Conservation (phyloP, 2,888 invertebrate species). For the Drosophila affinis region DNA sequence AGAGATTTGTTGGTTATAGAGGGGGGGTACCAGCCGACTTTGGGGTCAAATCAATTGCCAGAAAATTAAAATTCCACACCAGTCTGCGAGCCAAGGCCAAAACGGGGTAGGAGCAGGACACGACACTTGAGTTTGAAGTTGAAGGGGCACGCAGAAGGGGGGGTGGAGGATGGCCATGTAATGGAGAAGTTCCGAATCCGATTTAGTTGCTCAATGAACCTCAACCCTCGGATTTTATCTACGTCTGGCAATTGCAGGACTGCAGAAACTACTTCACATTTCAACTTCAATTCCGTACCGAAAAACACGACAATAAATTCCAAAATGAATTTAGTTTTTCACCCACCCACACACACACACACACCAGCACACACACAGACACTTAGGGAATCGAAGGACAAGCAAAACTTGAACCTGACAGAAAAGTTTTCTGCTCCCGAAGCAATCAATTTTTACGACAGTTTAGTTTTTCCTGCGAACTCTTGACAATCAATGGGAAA, state of each 20-base stretch:
- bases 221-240: slow-evolving; percentile 31
- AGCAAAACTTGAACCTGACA: not conserved
- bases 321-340: slow-evolving; percentile 55
- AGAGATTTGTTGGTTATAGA: slow-evolving; percentile 5
- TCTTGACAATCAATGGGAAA: slow-evolving; percentile 64
- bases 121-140: not conserved
- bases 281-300: slow-evolving; percentile 44
- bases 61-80: slow-evolving; percentile 36
- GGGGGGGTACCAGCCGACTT: not conserved
- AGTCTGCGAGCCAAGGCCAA: slow-evolving; percentile 26
- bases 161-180: not conserved
- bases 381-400: slow-evolving; percentile 2
- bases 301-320: slow-evolving; percentile 54
- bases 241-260: slow-evolving; percentile 43
- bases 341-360: not conserved
- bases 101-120: not conserved
- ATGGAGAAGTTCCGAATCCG: slow-evolving; percentile 10
- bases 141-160: not conserved
- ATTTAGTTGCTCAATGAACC: slow-evolving; percentile 52
- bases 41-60: slow-evolving; percentile 16
- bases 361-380: not conserved
- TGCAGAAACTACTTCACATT: slow-evolving; percentile 17
- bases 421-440: slow-evolving; percentile 19
- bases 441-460: slow-evolving; percentile 66
- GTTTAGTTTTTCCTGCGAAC: slow-evolving; percentile 50